A percentile compares a stretch with the other conserved stretches of the same genome.
phyloP scores from a whole-genome alignment of 2,797 vertebrate genomes.

The Sebastes cheni region DNA sequence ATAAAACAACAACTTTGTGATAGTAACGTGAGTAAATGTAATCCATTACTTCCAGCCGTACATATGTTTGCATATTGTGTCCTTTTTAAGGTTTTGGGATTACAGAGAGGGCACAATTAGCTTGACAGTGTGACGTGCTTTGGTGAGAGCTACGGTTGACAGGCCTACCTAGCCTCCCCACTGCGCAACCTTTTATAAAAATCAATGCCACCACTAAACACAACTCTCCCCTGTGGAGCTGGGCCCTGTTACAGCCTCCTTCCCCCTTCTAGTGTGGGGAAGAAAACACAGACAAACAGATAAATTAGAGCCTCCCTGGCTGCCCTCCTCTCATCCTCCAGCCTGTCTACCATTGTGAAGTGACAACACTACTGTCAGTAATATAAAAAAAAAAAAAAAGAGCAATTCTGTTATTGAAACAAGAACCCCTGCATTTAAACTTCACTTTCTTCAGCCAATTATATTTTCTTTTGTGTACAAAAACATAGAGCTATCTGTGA shows the following conservation, averaged over 20 bases:
- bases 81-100: slow-evolving; percentile 45
- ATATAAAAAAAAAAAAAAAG: slow-evolving; percentile 15
- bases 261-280: slow-evolving; percentile 52
- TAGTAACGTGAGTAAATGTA: not conserved
- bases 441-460: slow-evolving; percentile 63
- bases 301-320: slow-evolving; percentile 73
- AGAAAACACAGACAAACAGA: slow-evolving; percentile 80
- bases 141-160: slow-evolving; percentile 70
- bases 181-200: slow-evolving; percentile 83
- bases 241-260: slow-evolving; percentile 67
- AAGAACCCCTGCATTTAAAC: slow-evolving; percentile 61
- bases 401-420: slow-evolving; percentile 38
- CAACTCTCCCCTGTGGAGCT: slow-evolving; percentile 68
- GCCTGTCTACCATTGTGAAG: slow-evolving; percentile 51
- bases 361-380: slow-evolving; percentile 60
- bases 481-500: slow-evolving; percentile 21
- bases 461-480: slow-evolving; percentile 49
- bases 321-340: slow-evolving; percentile 54
- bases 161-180: slow-evolving; percentile 75
- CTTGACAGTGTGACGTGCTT: slow-evolving; percentile 59
- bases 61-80: slow-evolving; percentile 50
- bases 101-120: slow-evolving; percentile 69
- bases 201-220: slow-evolving; percentile 83
- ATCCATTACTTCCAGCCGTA: not conserved
- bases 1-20: not conserved